Conservation (phyloP, 1,140 invertebrate species). For the Brachionus sp. region DNA sequence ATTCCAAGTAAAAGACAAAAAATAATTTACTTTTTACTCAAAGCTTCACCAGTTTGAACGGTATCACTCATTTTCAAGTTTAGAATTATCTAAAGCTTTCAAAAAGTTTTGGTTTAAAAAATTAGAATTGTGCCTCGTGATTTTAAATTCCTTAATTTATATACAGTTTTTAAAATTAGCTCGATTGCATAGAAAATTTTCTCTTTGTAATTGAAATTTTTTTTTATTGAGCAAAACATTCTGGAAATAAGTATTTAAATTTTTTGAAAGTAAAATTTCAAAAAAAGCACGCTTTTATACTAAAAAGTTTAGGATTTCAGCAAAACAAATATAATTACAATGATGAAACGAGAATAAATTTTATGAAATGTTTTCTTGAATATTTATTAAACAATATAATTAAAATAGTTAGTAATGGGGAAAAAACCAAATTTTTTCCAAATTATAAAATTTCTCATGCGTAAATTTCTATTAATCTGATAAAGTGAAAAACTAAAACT, state of each 20-base stretch:
- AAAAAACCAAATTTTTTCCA: too few species aligned
- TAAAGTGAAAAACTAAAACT: too few species aligned
- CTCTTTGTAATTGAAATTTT: neutral
- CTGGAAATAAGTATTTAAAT: neutral
- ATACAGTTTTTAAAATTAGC: neutral
- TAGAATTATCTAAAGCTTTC: conserved; percentile 7
- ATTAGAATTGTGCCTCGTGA: neutral
- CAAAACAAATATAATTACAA: too few species aligned
- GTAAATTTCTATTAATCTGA: too few species aligned
- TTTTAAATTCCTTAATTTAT: conserved; percentile 6
- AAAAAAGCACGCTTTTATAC: neutral
- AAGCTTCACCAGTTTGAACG: neutral
- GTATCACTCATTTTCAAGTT: conserved; percentile 4
- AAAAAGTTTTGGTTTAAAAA: neutral
- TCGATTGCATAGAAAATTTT: neutral
- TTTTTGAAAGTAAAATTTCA: neutral
- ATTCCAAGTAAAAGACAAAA: neutral
- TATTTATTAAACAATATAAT: too few species aligned
- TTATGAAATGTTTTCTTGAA: too few species aligned
- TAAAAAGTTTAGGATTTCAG: neutral
- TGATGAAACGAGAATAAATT: too few species aligned
- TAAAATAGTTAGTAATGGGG: too few species aligned
- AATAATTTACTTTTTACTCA: conserved; percentile 19
- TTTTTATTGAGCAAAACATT: neutral
- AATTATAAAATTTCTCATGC: too few species aligned